Base-by-base conservation (phyloP, 2,113 vertebrate genomes). In the Penelope pileata region DNA sequence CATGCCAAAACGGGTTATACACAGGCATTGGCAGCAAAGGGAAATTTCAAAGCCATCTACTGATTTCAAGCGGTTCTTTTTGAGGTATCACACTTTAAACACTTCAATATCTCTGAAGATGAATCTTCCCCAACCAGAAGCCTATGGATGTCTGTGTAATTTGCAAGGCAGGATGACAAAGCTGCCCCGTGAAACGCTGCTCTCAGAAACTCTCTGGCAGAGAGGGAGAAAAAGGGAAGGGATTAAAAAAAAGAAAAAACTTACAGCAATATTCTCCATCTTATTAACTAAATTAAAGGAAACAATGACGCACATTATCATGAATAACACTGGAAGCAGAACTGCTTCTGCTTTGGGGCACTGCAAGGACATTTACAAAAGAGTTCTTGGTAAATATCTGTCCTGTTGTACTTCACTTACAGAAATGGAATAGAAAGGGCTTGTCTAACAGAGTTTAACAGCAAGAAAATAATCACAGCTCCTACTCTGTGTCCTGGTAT, bases 181-280 rank as follows among this genome's bases (percentile, higher is more conserved):
- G 78, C 45, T 27, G 38, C 26, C 12, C 24, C 42, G 75, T 9
- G 15, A 56, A 68, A 48, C 40, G 11, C 21, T 11, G 3, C 77
- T 29, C 15, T 3, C 38, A 19, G 58, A 45, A 87, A 72, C 43
- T 17, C 7, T 21, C 38, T 66, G 19, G 12, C 58, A 74, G 0
- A 63, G 23, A 47, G 4, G 14, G 12, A n/a, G 11, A 30, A 76
- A 76, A 51, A 1, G 7, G 36, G 47, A 16, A 16, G 7, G 4
- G 2, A 30, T 23, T 34, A 30, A 19, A 15, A 27, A 9, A 29
- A 13, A 53, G 16, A 27, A 59, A 51, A 6, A 3, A 0, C 7
- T 6, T 27, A 60, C 4, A 64, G 10, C 30, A 54, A 58, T 27
- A 23, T 42, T 12, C 21, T 81, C 27, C 7, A 48, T 5, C 14